Evolutionary conservation across 2,113 vertebrate species (phyloP), one percentile per base, ranked within the genome.

Genomic region (Drymodes brunneopygia): DNA sequence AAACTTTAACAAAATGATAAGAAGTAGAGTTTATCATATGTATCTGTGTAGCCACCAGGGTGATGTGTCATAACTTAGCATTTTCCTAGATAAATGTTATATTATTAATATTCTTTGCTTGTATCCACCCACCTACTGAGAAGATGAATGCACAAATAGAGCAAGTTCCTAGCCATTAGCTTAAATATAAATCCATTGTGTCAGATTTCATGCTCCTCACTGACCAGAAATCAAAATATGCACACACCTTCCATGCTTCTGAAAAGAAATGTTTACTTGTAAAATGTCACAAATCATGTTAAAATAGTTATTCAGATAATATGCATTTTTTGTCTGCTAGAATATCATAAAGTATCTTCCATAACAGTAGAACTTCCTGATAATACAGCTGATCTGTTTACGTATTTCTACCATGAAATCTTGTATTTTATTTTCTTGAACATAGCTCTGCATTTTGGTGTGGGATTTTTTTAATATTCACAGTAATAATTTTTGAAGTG

Each of bases 171-270:
- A 97, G 50, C 13, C 61, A 87, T 73, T 90, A 84, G n/a, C 29
- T 92, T 91, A 95, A 94, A 87, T 65, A 96, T 70, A 97, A 90
- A 84, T 91, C 33, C n/a, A 51, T 57, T 29, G 22, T 96, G 65
- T 65, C 77, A 94, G 50, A 62, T 80, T 51, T 47, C 44, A 74
- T 36, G 12, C 3, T 61, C 16, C 53, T 58, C 38, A 77, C 20
- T 33, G 95, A 51, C 33, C 51, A 92, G 53, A 92, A 92, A 40
- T 29, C 18, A 66, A 95, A 92, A 94, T 65, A 42, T 12, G 5
- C 5, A 42, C 25, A 7, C 7, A 62, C 79, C 47, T 67, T 94
- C 20, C 69, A 82, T 90, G 13, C 9, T 83, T 64, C 60, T 95
- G 28, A 95, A 74, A 25, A 84, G 4, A 94, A 94, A 69, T 21